Conservation (phyloP, 1,140 invertebrate genomes). For the Tetranychus cinnabarinus region DNA sequence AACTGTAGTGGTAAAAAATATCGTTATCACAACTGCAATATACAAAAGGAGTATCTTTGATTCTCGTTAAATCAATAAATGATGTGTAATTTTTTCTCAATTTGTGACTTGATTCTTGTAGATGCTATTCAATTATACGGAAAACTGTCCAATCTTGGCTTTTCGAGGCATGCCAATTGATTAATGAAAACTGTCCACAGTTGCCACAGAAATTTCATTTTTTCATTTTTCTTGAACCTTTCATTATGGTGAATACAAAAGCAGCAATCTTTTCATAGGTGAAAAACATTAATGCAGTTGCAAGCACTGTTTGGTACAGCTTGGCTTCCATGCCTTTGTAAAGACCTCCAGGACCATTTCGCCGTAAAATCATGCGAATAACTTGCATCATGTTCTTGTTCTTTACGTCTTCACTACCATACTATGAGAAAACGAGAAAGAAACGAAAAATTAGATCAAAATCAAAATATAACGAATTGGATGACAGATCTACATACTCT, state of each 20-base stretch:
- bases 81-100: too few species aligned
- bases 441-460: neutral
- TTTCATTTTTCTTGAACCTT: neutral
- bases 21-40: too few species aligned
- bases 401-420: conserved; percentile 25
- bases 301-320: conserved; percentile 59
- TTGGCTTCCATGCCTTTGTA: conserved; percentile 73
- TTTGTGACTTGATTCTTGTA: too few species aligned
- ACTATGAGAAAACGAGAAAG: conserved; percentile 18
- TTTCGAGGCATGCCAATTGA: too few species aligned
- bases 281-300: conserved; percentile 66
- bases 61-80: too few species aligned
- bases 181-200: too few species aligned
- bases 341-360: conserved; percentile 34
- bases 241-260: conserved; percentile 34
- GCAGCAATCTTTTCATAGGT: conserved; percentile 61
- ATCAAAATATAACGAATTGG: too few species aligned
- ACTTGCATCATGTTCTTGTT: conserved; percentile 27
- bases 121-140: too few species aligned
- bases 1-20: too few species aligned
- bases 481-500: conserved; percentile 26
- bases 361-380: conserved; percentile 33
- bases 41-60: too few species aligned
- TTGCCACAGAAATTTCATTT: neutral
- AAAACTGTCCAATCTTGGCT: too few species aligned